A percentile compares a stretch with the other conserved stretches of the same genome.
These are phyloP conservation scores for Protonemura montana DNA, from an alignment of 2,888 invertebrate species.

Conservation along the genomic window DNA sequence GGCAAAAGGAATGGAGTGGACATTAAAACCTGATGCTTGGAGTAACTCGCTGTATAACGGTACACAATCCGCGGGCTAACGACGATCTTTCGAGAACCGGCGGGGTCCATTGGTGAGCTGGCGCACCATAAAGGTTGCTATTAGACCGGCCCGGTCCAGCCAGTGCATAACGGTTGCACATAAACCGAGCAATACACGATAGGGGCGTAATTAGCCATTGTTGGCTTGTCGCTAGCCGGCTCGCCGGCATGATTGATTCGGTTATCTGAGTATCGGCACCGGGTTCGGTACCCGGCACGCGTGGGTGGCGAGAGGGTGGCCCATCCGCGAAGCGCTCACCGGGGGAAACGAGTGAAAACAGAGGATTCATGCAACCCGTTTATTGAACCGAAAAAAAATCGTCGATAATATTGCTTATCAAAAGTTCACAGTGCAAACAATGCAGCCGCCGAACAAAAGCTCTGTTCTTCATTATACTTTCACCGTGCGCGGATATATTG, in stretches of 20 bases:
- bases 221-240: background rate
- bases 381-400: background rate
- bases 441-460: background rate
- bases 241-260: background rate
- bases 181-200: background rate
- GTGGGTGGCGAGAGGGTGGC: background rate
- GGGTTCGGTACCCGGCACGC: background rate
- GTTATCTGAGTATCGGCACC: background rate
- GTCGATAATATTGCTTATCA: background rate
- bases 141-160: background rate
- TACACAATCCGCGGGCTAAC: background rate
- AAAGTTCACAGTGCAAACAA: background rate
- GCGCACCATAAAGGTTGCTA: background rate
- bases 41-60: background rate
- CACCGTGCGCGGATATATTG: background rate
- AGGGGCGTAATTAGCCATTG: constrained; percentile 4
- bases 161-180: background rate
- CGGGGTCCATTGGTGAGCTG: background rate
- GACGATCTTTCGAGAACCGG: background rate
- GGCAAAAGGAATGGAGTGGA: background rate
- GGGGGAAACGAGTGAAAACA: background rate
- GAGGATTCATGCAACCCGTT: background rate
- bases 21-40: background rate
- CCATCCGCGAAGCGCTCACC: background rate
- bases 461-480: background rate